Evolutionary conservation across 2,888 invertebrate species (phyloP).

Genomic region (Antitype chi): DNA sequence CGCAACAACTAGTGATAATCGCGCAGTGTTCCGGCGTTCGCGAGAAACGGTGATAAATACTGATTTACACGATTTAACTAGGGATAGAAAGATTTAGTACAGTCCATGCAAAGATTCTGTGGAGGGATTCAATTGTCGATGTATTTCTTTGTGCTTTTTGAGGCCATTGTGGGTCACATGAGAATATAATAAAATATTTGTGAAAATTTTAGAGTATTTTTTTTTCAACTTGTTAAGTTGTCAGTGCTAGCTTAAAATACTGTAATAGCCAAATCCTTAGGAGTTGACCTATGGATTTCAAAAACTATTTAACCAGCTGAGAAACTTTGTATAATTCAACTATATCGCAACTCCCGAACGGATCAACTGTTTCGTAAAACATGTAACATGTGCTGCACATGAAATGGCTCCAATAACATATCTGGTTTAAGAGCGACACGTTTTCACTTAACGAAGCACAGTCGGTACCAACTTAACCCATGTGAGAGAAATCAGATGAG

Average conservation of each 20-base stretch:
- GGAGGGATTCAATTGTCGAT: not conserved
- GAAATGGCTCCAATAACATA: slow-evolving; percentile 15
- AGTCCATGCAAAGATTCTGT: slow-evolving; percentile 13
- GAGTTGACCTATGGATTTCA: not conserved
- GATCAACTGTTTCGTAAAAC: not conserved
- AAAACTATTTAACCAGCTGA: not conserved
- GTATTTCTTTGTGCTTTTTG: not conserved
- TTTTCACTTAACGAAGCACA: slow-evolving; percentile 35
- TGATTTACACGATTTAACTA: slow-evolving; percentile 55
- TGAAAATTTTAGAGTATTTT: not conserved
- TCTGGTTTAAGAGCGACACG: slow-evolving; percentile 37
- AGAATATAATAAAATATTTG: not conserved
- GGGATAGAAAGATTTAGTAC: slow-evolving; percentile 52
- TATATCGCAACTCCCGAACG: not conserved
- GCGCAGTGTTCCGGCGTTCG: slow-evolving; percentile 35
- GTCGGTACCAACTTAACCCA: slow-evolving; percentile 7
- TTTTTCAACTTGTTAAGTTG: not conserved
- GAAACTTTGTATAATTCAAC: not conserved
- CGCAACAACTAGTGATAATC: slow-evolving; percentile 50
- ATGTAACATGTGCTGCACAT: not conserved
- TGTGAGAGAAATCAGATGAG: slow-evolving; percentile 30
- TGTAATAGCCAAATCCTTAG: not conserved
- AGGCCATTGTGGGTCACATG: not conserved
- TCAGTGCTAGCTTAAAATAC: not conserved
- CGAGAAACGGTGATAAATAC: slow-evolving; percentile 62